phyloP scores from a whole-genome alignment of 1,140 invertebrate genomes.

The Hormaphis cornu region DNA sequence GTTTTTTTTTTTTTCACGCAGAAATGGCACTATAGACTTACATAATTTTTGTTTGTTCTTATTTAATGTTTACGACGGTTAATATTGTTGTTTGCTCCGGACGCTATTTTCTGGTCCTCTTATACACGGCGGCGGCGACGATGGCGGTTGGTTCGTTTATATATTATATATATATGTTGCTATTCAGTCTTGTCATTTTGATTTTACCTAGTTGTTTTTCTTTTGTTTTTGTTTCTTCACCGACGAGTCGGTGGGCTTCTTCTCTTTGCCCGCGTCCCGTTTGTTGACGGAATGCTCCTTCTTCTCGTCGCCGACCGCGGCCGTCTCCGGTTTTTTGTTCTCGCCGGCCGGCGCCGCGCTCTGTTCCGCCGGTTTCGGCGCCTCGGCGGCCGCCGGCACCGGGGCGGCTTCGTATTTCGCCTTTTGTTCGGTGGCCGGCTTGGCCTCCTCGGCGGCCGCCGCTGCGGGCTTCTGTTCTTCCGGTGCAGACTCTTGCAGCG shows the following conservation, averaged over 20 bases:
- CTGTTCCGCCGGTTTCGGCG: neutral
- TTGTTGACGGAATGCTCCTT: slow-evolving; percentile 32
- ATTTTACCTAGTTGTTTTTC: slow-evolving; percentile 1
- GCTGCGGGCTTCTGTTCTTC: slow-evolving; percentile 12
- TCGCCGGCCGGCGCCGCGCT: neutral
- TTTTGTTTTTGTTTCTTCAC: slow-evolving; percentile 24
- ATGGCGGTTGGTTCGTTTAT: slow-evolving; percentile 14
- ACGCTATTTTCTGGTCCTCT: slow-evolving; percentile 12
- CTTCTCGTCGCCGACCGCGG: slow-evolving; percentile 17
- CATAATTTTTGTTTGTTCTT: slow-evolving; percentile 1
- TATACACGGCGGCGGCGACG: no score
- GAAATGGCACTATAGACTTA: slow-evolving; percentile 14
- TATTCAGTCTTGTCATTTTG: slow-evolving; percentile 27
- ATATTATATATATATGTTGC: no score
- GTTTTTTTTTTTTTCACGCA: neutral
- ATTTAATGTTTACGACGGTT: neutral
- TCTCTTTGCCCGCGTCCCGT: slow-evolving; percentile 7
- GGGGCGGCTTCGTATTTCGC: neutral
- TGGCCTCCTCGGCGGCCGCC: neutral
- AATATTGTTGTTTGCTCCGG: neutral
- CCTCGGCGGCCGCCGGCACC: neutral
- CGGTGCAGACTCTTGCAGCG: neutral
- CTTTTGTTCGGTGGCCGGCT: slow-evolving; percentile 5
- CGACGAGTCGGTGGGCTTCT: neutral
- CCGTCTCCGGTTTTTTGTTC: neutral